Evolutionary conservation across 2,888 invertebrate species (phyloP), one percentile per base, ranked within the genome.

Genomic region (Drosophila atroscutellata): DNA sequence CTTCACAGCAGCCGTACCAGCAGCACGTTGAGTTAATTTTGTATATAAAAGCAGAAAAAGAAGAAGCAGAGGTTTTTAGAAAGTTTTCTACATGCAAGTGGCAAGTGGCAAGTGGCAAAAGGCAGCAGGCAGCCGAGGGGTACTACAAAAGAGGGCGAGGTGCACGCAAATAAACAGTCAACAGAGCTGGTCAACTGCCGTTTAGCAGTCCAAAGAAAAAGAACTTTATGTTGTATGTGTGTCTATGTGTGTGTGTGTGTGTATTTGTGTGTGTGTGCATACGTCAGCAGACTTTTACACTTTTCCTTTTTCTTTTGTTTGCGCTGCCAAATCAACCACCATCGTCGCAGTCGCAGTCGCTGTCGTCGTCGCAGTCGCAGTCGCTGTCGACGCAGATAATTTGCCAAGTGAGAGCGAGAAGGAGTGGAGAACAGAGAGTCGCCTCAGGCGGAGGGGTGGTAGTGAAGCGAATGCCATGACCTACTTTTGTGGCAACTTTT

Each of bases 301-400:
- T 26, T 58, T 74, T 74, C 73, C 81, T 75, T 78, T 83, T 75
- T 47, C 58, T 68, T 74, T 76, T 82, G 84, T 75, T 79, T 61
- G 72, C 67, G 72, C 67, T 80, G 75, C 80, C 83, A 83, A 85
- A 85, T 85, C 85, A 85, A 85, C 88, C 85, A 85, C 88, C 80
- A 37, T 32, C 61, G 71, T n/a, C 45, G 45, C 3, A 20, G n/a
- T 8, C 37, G 34, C 34, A 34, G 34, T 37, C 37, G 37, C 13
- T 0, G 62, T 39, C 49, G 60, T 11, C 49, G 55, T 54, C 45
- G 60, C 30, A 8, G 61, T 62, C 63, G 36, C 42, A 8, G 62
- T 54, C 66, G 45, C 51, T 55, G 68, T 80, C 71, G 63, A 72
- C 84, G 85, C 83, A 87, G 88, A 85, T 85, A 85, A 85, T 87